Evolutionary conservation across 2,797 vertebrate genomes (phyloP), one percentile per base, ranked within the genome.

Genomic region (Selene dorsalis): DNA sequence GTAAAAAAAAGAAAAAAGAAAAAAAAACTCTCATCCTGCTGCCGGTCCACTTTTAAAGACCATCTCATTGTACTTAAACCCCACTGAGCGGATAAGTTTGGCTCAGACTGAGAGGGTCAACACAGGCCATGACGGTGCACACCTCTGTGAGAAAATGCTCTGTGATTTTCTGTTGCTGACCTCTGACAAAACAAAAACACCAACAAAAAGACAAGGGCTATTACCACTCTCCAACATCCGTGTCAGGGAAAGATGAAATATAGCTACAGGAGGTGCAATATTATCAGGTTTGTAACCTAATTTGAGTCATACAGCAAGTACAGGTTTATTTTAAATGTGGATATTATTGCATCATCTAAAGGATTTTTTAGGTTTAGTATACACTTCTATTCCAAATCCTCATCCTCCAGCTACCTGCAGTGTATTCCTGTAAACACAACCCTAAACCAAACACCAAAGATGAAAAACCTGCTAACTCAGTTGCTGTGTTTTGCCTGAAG

Each of bases 21-120:
- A 8, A 35, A 35, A 35, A 35, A 8, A 35, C 68, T 39, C 62
- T 67, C 20, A 8, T 58, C 24, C 48, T 57, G 59, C 79, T 57
- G 77, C 55, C 53, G 39, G 24, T 58, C 64, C 30, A 63, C 59
- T 70, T 69, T 68, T 48, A 75, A 84, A 85, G 56, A 65, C 62
- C 22, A 50, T 70, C 76, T 82, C 57, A 77, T 79, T 82, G 68
- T 62, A 73, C 22, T 55, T 66, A 61, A 75, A 83, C 59, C 70
- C 84, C 41, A 45, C 60, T 63, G 76, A 84, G 82, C 39, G 66
- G 82, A 79, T 75, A 59, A 39, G 69, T 75, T 76, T 75, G 80
- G 35, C 73, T 90, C 69, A 67, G 79, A 65, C 71, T 65, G 77
- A 77, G 63, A 62, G 68, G 72, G 73, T 82, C 58, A 77, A 38